Conservation (phyloP, 2,113 vertebrate species). For the Plectropomus leopardus region DNA sequence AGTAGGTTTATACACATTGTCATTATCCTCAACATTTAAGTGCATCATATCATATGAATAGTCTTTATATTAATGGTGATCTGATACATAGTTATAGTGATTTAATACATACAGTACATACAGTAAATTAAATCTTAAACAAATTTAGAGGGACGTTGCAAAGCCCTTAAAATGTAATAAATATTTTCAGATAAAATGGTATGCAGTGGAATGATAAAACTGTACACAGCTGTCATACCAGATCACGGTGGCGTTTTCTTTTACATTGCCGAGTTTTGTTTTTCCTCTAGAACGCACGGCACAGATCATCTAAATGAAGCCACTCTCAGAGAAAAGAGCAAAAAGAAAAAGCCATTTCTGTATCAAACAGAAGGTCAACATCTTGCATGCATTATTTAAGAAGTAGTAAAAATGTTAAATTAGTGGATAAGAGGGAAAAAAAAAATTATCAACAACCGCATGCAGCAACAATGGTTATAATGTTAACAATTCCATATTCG, state of each 20-base stretch:
- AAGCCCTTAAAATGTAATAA: constrained; percentile 85
- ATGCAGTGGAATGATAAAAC: constrained; percentile 81
- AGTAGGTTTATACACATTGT: constrained; percentile 75
- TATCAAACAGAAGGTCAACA: constrained; percentile 79
- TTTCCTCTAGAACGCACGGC: constrained; percentile 75
- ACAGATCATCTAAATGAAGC: constrained; percentile 78
- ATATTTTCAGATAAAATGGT: constrained; percentile 70
- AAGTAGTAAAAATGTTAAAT: constrained; percentile 74
- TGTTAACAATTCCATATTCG: constrained; percentile 89
- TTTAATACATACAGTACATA: constrained; percentile 79
- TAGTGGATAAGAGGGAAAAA: constrained; percentile 38
- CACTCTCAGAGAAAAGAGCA: constrained; percentile 69
- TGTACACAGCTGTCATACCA: constrained; percentile 80
- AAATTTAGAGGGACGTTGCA: constrained; percentile 82
- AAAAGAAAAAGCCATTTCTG: constrained; percentile 61
- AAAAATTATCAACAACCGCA: constrained; percentile 90
- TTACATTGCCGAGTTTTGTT: constrained; percentile 69
- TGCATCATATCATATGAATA: constrained; percentile 91
- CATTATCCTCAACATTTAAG: constrained; percentile 88
- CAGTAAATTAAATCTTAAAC: constrained; percentile 74
- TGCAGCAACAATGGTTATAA: constrained; percentile 90
- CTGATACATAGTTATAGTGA: constrained; percentile 74
- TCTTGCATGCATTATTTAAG: constrained; percentile 85
- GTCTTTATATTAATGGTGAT: constrained; percentile 81
- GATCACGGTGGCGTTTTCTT: constrained; percentile 67